Evolutionary conservation across 2,888 invertebrate genomes (phyloP).

Genomic region (Ectemnius lituratus): DNA sequence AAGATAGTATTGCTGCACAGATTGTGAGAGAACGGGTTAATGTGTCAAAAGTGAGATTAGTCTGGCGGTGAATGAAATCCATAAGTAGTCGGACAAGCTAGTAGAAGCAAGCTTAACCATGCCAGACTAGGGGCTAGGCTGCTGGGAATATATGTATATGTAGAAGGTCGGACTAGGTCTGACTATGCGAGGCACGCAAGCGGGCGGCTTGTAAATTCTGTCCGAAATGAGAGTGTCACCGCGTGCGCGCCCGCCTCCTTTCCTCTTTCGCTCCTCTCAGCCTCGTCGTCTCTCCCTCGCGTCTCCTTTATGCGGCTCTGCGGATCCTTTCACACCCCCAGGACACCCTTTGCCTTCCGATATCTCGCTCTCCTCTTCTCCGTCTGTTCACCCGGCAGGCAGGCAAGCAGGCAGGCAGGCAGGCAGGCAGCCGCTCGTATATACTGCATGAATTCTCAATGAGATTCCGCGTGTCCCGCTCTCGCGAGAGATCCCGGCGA

Average conservation of each 20-base stretch:
- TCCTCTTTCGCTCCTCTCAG: constrained; percentile 39
- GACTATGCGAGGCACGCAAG: constrained; percentile 77
- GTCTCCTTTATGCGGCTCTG: constrained; percentile 25
- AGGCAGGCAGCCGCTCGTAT: constrained; percentile 47
- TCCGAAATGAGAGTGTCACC: constrained; percentile 77
- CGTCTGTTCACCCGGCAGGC: constrained; percentile 34
- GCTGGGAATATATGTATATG: constrained; percentile 55
- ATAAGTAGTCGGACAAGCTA: constrained; percentile 67
- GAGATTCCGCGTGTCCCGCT: constrained; percentile 54
- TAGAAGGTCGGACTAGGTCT: constrained; percentile 70
- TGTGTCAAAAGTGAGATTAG: constrained; percentile 4
- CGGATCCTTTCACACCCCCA: constrained; percentile 37
- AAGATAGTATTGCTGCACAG: too few species aligned
- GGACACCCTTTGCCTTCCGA: constrained; percentile 32
- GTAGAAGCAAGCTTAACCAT: constrained; percentile 69
- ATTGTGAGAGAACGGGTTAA: too few species aligned
- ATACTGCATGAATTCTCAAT: constrained; percentile 71
- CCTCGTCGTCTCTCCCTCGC: constrained; percentile 48
- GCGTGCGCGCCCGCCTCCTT: constrained; percentile 46
- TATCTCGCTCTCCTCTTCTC: constrained; percentile 57
- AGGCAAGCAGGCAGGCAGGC: too few species aligned
- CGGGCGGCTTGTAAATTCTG: constrained; percentile 76
- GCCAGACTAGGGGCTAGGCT: constrained; percentile 70
- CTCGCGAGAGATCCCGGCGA: constrained; percentile 17
- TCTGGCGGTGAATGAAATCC: constrained; percentile 64